phyloP scores from a whole-genome alignment of 2,797 vertebrate species.

The Melanotaenia nigrans region DNA sequence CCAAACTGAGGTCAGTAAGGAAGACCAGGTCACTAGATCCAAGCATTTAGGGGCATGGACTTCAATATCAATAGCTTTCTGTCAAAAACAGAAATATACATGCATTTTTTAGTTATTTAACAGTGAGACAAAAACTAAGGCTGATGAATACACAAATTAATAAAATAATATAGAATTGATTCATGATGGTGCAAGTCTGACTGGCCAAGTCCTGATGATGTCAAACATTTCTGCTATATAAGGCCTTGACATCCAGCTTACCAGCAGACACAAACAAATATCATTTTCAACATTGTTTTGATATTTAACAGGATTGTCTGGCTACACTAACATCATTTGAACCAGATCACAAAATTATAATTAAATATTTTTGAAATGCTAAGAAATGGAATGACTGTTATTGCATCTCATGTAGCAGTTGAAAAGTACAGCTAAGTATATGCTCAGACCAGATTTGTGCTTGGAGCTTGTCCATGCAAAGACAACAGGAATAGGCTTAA shows the following conservation, averaged over 20 bases:
- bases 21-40: background rate
- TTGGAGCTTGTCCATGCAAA: too few species aligned
- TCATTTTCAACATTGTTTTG: background rate
- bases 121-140: background rate
- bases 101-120: background rate
- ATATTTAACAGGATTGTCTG: background rate
- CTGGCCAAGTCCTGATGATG: slow-evolving; percentile 8
- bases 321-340: background rate
- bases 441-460: background rate
- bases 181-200: slow-evolving; percentile 10
- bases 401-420: background rate
- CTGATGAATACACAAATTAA: background rate
- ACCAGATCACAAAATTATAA: background rate
- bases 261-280: background rate
- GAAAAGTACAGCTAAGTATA: background rate
- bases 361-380: background rate
- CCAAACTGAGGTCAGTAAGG: slow-evolving; percentile 19
- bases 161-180: slow-evolving; percentile 5
- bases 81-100: too few species aligned
- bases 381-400: background rate
- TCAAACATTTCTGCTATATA: slow-evolving; percentile 17
- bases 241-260: slow-evolving; percentile 9
- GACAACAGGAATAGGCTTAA: too few species aligned
- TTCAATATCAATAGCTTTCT: background rate
- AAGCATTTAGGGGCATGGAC: background rate